Evolutionary conservation across 2,888 invertebrate genomes (phyloP).

Genomic region (Lagria hirta): DNA sequence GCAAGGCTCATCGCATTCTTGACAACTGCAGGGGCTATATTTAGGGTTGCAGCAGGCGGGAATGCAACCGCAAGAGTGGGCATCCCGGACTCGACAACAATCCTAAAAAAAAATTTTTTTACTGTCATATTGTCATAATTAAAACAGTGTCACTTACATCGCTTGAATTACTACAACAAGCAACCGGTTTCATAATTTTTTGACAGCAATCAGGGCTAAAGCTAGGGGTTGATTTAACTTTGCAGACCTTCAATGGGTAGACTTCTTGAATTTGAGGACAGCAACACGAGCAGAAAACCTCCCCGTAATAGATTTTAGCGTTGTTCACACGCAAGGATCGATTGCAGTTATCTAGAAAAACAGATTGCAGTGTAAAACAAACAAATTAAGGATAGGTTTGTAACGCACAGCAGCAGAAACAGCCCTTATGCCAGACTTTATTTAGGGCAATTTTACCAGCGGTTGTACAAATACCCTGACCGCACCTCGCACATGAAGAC

Average conservation of each 20-base stretch:
- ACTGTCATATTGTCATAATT: conserved; percentile 10
- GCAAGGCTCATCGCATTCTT: conserved; percentile 7
- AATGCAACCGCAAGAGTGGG: conserved; percentile 38
- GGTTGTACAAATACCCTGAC: conserved; percentile 36
- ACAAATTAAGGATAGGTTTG: too few species aligned
- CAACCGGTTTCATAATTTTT: conserved; percentile 1
- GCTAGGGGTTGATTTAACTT: conserved; percentile 16
- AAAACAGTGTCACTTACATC: conserved; percentile 32
- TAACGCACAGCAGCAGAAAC: conserved; percentile 43
- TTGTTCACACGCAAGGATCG: conserved; percentile 34
- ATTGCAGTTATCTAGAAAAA: conserved; percentile 36
- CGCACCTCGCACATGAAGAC: conserved; percentile 38
- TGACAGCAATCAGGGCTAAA: conserved; percentile 7
- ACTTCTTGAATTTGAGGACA: conserved; percentile 9
- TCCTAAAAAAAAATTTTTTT: conserved; percentile 19
- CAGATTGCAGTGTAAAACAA: conserved; percentile 1
- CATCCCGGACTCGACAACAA: conserved; percentile 21
- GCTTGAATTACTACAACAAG: conserved; percentile 10
- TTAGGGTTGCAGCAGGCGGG: conserved; percentile 20
- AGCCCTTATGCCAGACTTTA: conserved; percentile 43
- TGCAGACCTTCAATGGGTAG: conserved; percentile 5
- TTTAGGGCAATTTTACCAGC: conserved; percentile 41
- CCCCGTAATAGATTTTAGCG: conserved; percentile 41
- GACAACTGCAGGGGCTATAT: conserved; percentile 2
- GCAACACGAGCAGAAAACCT: conserved; percentile 33